Conservation (phyloP, 2,888 invertebrate species). For the Ochropacha duplaris region DNA sequence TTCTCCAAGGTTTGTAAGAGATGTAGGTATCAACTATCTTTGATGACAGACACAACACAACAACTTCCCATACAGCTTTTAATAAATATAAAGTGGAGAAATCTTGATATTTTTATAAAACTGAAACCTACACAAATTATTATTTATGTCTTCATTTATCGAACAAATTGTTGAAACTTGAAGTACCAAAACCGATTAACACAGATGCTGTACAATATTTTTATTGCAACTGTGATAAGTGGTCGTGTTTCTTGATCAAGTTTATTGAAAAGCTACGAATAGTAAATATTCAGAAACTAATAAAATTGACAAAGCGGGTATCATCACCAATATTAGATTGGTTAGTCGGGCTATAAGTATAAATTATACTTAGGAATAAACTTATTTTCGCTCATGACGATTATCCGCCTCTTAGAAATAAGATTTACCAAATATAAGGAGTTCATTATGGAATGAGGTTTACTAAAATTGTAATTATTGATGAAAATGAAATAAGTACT, state of each 20-base stretch:
- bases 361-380: background rate
- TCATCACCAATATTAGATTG: conserved; percentile 1
- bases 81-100: background rate
- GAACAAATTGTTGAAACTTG: too few relatives aligned
- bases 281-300: background rate
- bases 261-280: background rate
- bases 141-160: background rate
- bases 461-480: conserved; percentile 1
- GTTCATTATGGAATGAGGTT: conserved; percentile 19
- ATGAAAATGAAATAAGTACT: conserved; percentile 1
- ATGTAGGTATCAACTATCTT: background rate
- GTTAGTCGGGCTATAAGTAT: conserved; percentile 3
- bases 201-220: background rate
- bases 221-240: background rate
- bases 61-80: background rate
- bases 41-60: background rate
- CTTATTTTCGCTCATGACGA: conserved; percentile 64
- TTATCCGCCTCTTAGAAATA: conserved; percentile 74
- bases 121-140: background rate
- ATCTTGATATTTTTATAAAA: background rate
- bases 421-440: conserved; percentile 56
- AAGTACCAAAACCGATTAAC: background rate
- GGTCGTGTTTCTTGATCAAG: background rate
- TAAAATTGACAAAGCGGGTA: background rate
- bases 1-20: background rate